phyloP scores from a whole-genome alignment of 92 coral and sea anemone genomes.

The Porites evermanni region DNA sequence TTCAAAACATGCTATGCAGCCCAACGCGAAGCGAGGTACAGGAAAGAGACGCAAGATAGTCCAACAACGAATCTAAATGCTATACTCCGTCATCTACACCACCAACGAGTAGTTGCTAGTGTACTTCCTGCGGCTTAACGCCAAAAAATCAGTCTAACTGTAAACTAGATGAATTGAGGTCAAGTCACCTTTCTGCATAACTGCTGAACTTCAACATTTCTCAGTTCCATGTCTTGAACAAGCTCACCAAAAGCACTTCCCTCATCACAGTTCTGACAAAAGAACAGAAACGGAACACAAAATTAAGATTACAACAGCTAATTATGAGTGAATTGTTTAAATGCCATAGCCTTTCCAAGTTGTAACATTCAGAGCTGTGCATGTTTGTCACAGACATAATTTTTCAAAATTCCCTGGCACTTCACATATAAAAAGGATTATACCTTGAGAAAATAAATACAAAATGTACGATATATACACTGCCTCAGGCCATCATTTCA shows the following conservation, averaged over 20 bases:
- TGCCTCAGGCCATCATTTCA: no score
- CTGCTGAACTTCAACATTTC: constrained; percentile 95
- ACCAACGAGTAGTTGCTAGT: no score
- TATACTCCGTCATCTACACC: no score
- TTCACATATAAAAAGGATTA: not conserved
- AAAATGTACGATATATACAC: no score
- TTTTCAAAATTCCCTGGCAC: no score
- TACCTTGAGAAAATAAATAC: no score
- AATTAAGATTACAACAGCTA: no score
- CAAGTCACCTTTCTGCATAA: constrained; percentile 85
- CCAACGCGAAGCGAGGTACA: no score
- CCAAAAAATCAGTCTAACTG: not conserved
- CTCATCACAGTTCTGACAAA: constrained; percentile 82
- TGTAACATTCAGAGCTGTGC: not conserved
- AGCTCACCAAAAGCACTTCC: constrained; percentile 92
- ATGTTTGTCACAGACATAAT: not conserved
- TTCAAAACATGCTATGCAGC: no score
- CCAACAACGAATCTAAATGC: no score
- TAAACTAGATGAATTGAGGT: not conserved
- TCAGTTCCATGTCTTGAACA: constrained; percentile 92
- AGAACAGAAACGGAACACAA: not conserved
- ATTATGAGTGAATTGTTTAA: not conserved
- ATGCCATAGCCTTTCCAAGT: not conserved
- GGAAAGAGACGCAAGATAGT: no score
- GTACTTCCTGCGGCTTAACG: no score